Base-by-base conservation (phyloP, 2,113 vertebrate species). In the Cygnus buccinator region DNA sequence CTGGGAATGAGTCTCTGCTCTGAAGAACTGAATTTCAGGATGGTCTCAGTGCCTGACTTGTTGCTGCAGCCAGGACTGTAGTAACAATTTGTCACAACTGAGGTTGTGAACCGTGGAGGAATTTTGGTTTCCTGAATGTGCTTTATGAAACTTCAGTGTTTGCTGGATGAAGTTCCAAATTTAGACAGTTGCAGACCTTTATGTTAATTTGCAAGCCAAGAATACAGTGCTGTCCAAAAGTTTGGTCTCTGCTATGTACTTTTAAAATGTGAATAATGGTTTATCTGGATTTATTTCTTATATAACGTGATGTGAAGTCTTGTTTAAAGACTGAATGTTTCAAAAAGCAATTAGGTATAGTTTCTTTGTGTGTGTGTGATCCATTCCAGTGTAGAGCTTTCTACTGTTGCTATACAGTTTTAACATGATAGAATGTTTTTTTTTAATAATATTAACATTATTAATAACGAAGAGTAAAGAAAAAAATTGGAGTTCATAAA, bases 241-340 rank as follows among this genome's bases (percentile, higher is more conserved):
- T 50, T 44, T 11, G 11, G 5, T 15, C 29, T 77, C 26, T 31
- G 1, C 22, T 75, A 1, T 12, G 12, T 20, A 0, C 8, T 13
- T 31, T 67, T 67, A 50, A 77, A 29, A n/a, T 26, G 35, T 8
- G 21, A 52, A n/a, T 14, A 4, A 17, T 44, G 1, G 19, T 52
- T 46, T 28, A 3, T 20, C 11, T 73, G 3, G 5, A 14, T 29
- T 81, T 92, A 26, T 77, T 62, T 85, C 41, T 66, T 44, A 43
- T 2, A 8, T 25, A 52, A 46, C 18, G 33, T 10, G 20, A 11
- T 6, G 3, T 31, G 9, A 66, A 55, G 55, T 71, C 21, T 48
- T 8, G 2, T 72, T 66, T 50, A 31, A 72, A 43, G 50, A 8
- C 37, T 43, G 37, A 11, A n/a, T 3, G 1, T 65, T 5, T 25